These are phyloP conservation scores for Lacerta agilis DNA, from an alignment of 2,797 vertebrate genomes.

Conservation along the genomic window DNA sequence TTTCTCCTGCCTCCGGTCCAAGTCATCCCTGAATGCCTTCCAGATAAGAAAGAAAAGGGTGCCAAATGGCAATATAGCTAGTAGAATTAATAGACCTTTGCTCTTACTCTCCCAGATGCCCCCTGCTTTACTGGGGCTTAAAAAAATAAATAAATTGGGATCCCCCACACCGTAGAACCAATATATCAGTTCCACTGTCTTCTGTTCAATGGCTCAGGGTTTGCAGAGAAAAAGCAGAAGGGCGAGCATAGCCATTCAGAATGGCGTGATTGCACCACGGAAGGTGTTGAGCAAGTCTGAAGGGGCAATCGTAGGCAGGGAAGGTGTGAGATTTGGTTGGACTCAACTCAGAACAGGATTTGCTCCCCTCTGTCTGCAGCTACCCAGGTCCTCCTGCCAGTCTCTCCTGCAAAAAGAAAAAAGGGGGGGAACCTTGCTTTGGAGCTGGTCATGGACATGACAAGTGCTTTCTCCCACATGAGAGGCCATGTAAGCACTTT, in stretches of 20 bases:
- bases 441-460: too few relatives aligned
- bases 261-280: neutral
- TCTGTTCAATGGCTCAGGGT: neutral
- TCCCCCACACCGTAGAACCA: neutral
- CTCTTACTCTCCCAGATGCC: neutral
- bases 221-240: neutral
- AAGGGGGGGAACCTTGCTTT: too few relatives aligned
- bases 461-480: too few relatives aligned
- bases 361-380: neutral
- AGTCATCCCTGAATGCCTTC: slow-evolving; percentile 12
- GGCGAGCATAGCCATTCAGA: neutral
- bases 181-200: neutral
- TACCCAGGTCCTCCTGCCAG: neutral
- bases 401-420: too few relatives aligned
- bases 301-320: neutral
- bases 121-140: neutral
- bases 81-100: slow-evolving; percentile 34
- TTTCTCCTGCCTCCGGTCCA: slow-evolving; percentile 16
- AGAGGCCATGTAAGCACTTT: too few relatives aligned
- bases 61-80: slow-evolving; percentile 17
- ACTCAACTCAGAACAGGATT: neutral
- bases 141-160: slow-evolving; percentile 7
- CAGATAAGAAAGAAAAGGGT: slow-evolving; percentile 10
- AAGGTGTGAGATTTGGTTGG: neutral
- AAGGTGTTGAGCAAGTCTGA: neutral